These are phyloP conservation scores for Donacobius atricapilla DNA, from an alignment of 2,113 vertebrate species.

Conservation along the genomic window DNA sequence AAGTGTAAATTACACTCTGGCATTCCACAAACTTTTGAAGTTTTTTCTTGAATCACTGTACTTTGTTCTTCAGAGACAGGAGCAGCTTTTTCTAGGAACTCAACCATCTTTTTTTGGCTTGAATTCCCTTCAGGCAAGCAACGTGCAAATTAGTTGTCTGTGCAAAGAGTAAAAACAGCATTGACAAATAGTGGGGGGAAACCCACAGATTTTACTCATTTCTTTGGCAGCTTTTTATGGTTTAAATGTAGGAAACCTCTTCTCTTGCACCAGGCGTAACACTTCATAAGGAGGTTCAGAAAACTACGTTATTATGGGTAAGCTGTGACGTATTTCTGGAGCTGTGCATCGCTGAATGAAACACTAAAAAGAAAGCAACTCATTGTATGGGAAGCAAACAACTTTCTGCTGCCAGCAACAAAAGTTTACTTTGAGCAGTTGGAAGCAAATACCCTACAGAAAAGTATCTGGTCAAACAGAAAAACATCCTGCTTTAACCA, in stretches of 20 bases:
- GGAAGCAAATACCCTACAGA: conserved; percentile 25
- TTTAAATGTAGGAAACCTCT: conserved; percentile 15
- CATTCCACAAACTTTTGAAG: not conserved
- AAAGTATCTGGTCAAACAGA: conserved; percentile 20
- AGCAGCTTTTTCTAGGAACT: conserved; percentile 51
- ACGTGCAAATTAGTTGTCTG: conserved; percentile 52
- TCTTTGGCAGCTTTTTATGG: conserved; percentile 14
- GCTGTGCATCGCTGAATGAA: not conserved
- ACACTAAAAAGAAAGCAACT: conserved; percentile 42
- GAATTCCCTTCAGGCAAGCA: conserved; percentile 50
- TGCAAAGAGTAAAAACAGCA: conserved; percentile 32
- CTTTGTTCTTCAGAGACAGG: conserved; percentile 54
- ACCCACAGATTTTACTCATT: conserved; percentile 27
- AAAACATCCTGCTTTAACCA: conserved; percentile 29
- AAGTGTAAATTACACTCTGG: not conserved
- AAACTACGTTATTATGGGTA: not conserved
- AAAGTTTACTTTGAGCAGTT: conserved; percentile 36
- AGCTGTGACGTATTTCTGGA: not conserved
- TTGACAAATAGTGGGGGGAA: conserved; percentile 28
- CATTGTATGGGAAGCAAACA: conserved; percentile 50
- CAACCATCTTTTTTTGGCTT: conserved; percentile 39
- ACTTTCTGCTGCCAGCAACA: conserved; percentile 12
- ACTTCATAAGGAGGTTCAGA: conserved; percentile 24
- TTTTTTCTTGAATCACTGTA: not conserved
- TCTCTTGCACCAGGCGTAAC: not conserved